phyloP scores from a whole-genome alignment of 2,888 invertebrate genomes.

The Crossocerus cetratus region DNA sequence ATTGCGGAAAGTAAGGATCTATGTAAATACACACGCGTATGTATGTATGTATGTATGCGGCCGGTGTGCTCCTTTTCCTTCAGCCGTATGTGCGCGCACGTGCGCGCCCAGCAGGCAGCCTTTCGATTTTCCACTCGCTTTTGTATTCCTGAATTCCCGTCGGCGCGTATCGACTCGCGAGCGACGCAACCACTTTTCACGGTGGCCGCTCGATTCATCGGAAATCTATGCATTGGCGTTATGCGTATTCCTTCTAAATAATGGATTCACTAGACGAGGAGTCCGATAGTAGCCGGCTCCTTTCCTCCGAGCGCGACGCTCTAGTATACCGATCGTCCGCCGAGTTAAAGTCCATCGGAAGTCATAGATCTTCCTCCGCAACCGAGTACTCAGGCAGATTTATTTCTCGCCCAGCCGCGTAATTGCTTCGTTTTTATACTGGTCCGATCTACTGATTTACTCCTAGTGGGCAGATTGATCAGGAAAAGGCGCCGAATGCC shows the following conservation, averaged over 20 bases:
- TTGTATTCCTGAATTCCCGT: conserved; percentile 50
- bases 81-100: conserved; percentile 5
- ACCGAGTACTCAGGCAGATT: background rate
- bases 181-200: conserved; percentile 52
- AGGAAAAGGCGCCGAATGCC: background rate
- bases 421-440: background rate
- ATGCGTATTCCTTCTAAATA: conserved; percentile 49
- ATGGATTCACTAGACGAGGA: conserved; percentile 37
- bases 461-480: background rate
- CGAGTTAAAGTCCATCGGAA: conserved; percentile 4
- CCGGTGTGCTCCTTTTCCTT: too few species aligned
- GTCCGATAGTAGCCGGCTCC: conserved; percentile 31
- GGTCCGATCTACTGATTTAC: background rate
- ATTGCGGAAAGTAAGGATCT: conserved; percentile 53
- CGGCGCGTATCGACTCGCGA: conserved; percentile 44
- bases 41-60: conserved; percentile 3
- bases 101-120: conserved; percentile 22
- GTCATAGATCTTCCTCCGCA: background rate
- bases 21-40: conserved; percentile 12
- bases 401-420: background rate
- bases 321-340: conserved; percentile 1
- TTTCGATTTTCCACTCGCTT: conserved; percentile 50
- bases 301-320: background rate
- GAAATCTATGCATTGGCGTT: conserved; percentile 49
- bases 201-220: conserved; percentile 53